Conservation (phyloP, 2,888 invertebrate genomes). For the Agonopterix heracliana region DNA sequence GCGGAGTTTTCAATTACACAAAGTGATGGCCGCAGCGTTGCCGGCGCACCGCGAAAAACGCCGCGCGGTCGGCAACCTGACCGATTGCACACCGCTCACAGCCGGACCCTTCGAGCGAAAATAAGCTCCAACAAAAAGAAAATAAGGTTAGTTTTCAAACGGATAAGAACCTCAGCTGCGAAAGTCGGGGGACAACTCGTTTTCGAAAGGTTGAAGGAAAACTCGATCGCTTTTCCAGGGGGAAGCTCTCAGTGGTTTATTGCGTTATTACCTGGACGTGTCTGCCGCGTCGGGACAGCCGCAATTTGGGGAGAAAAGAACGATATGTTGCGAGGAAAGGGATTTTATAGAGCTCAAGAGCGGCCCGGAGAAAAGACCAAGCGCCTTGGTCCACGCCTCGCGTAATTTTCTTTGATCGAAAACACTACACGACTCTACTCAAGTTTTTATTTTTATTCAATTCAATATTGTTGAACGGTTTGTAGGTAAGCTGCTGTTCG, state of each 20-base stretch:
- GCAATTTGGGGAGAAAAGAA: slow-evolving; percentile 70
- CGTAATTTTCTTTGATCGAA: slow-evolving; percentile 71
- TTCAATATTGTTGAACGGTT: slow-evolving; percentile 54
- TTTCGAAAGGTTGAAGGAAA: slow-evolving; percentile 70
- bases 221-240: slow-evolving; percentile 74
- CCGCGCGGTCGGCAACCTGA: slow-evolving; percentile 56
- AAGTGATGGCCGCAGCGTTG: slow-evolving; percentile 63
- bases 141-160: slow-evolving; percentile 54
- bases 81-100: slow-evolving; percentile 55
- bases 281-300: slow-evolving; percentile 67
- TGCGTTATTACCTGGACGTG: slow-evolving; percentile 76
- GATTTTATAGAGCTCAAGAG: slow-evolving; percentile 63
- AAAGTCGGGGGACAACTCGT: slow-evolving; percentile 63
- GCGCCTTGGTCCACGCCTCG: slow-evolving; percentile 44
- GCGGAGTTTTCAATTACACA: slow-evolving; percentile 74
- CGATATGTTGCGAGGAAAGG: slow-evolving; percentile 69
- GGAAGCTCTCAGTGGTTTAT: slow-evolving; percentile 75
- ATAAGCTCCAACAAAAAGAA: slow-evolving; percentile 40
- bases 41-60: slow-evolving; percentile 62
- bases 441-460: slow-evolving; percentile 64
- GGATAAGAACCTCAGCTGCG: slow-evolving; percentile 24
- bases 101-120: slow-evolving; percentile 29
- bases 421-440: slow-evolving; percentile 54
- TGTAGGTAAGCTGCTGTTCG: slow-evolving; percentile 29
- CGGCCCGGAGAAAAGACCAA: slow-evolving; percentile 53